Base-by-base conservation (phyloP, 2,888 invertebrate species). In the Phymatocera aterrima region DNA sequence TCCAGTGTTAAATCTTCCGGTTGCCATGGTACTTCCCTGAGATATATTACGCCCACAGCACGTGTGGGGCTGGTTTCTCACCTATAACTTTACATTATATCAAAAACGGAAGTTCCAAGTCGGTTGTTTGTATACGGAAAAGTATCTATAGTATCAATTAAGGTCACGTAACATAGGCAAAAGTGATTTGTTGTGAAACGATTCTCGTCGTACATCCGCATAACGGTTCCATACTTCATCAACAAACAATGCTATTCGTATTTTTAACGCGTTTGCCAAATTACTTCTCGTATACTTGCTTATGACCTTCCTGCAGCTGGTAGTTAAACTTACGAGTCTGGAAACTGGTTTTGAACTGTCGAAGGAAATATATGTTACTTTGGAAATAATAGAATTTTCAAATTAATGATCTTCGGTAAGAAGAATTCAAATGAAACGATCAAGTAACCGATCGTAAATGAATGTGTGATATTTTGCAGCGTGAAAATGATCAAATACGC, bases 181-280 rank as follows among this genome's bases (percentile, higher is more conserved):
- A 51, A 3, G 28, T 10, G 15, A 57, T 57, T 28, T 15, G 28
- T 5, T 28, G 12, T 28, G 28, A 57, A 57, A 57, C 15, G 28
- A 57, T 28, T 2, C 51, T 12, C 24, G n/a, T n/a, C n/a, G n/a
- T n/a, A n/a, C 24, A 15, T 21, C 8, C 28, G 15, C 24, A 6
- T 3, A 15, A 12, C 10, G 57, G 24, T 57, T 57, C 57, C 21
- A 24, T 12, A 24, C 28, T 57, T 57, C 15, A 57, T 21, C 57
- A 57, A 57, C 28, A 24, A 57, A 28, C 57, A 57, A 57, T 12
- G 15, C 57, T 24, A 57, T 57, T 57, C 51, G 57, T 57, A 57
- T 57, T 57, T 24, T 24, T 12, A 57, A 57, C 57, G 24, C 57
- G 28, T 24, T 24, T 12, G 12, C 57, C 57, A 57, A n/a, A n/a